These are phyloP conservation scores for Sinocyclocheilus rhinocerous DNA, from an alignment of 2,113 vertebrate genomes.

Conservation along the genomic window DNA sequence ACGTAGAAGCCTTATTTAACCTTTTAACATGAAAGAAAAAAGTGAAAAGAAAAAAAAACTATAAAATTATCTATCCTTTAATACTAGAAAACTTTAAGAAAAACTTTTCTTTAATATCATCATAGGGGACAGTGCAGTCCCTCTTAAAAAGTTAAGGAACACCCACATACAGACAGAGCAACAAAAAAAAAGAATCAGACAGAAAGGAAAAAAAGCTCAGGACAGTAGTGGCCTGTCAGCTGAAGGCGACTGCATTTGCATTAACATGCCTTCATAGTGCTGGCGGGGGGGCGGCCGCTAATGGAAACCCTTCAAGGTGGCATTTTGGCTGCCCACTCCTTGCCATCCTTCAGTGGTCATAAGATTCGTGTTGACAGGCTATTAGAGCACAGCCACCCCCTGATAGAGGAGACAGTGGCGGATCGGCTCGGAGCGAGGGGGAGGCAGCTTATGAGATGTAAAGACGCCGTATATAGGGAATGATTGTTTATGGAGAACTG, in stretches of 20 bases:
- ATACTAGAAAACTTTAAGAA: not conserved
- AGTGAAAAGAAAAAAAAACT: not conserved
- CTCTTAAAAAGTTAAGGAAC: not conserved
- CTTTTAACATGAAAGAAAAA: not conserved
- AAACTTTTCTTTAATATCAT: not conserved
- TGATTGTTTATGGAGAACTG: not conserved
- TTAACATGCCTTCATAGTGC: constrained; percentile 34
- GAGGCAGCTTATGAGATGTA: constrained; percentile 14
- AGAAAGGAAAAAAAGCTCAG: not conserved
- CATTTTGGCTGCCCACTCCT: constrained; percentile 50
- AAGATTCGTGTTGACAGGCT: constrained; percentile 54
- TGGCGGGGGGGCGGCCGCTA: constrained; percentile 34
- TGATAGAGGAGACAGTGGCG: too few relatives aligned
- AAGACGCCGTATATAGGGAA: not conserved
- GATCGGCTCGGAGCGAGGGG: not conserved
- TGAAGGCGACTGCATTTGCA: constrained; percentile 45
- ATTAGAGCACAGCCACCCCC: constrained; percentile 30
- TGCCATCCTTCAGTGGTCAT: constrained; percentile 45
- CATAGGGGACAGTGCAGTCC: not conserved
- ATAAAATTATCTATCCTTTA: not conserved
- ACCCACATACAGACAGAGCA: not conserved
- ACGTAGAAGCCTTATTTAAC: not conserved
- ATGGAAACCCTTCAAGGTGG: constrained; percentile 58
- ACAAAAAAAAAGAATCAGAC: not conserved
- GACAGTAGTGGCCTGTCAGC: constrained; percentile 22